Percentiles rank a stretch among this genome's conserved stretches.
Conservation (phyloP, 2,797 vertebrate species). For the Xiphorhynchus erythropygius region DNA sequence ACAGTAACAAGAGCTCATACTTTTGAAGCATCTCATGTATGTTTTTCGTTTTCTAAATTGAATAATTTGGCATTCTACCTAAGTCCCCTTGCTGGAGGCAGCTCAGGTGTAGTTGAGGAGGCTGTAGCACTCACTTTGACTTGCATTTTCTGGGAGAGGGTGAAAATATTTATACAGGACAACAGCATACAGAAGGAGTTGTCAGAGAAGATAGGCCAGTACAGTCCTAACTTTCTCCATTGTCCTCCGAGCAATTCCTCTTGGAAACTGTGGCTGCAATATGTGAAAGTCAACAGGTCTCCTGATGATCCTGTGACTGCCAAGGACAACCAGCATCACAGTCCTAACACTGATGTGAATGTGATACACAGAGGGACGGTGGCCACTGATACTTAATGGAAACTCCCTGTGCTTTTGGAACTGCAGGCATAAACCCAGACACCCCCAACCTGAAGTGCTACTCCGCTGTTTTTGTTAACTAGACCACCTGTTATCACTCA, state of each 20-base stretch:
- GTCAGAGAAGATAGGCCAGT: neutral
- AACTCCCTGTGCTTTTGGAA: neutral
- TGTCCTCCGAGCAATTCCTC: neutral
- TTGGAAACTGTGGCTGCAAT: neutral
- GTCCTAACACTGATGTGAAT: neutral
- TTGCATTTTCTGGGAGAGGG: neutral
- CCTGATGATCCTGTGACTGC: neutral
- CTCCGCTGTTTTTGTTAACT: neutral
- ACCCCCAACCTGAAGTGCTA: neutral
- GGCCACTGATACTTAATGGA: neutral
- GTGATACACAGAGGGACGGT: neutral
- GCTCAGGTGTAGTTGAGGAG: neutral
- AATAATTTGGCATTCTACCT: neutral
- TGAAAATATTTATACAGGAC: neutral
- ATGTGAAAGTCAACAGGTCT: fast-evolving
- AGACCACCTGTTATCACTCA: neutral
- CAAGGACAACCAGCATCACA: fast-evolving
- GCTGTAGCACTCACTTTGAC: neutral
- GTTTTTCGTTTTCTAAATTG: neutral
- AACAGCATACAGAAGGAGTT: neutral
- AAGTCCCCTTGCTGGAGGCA: neutral
- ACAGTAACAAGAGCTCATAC: neutral
- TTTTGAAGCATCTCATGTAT: neutral
- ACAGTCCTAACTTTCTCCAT: neutral
- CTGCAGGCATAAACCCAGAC: neutral